Conservation (phyloP, 2,888 invertebrate species). For the Achlya flavicornis region DNA sequence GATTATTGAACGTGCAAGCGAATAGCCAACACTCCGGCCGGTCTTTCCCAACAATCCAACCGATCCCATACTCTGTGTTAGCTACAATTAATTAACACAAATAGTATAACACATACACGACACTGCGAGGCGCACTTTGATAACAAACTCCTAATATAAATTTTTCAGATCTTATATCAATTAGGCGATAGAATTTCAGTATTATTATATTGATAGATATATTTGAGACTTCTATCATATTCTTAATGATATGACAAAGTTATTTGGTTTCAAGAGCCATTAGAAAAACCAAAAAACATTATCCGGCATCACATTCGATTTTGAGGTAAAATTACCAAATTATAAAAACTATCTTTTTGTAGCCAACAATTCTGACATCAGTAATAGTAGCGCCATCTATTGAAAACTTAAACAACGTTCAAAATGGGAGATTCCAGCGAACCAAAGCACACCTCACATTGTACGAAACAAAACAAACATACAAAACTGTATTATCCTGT, state of each 20-base stretch:
- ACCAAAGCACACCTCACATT: slow-evolving; percentile 13
- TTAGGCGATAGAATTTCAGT: neutral
- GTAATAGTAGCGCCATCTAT: slow-evolving; percentile 14
- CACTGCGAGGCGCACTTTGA: slow-evolving; percentile 16
- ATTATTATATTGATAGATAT: neutral
- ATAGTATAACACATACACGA: slow-evolving; percentile 43
- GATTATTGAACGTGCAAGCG: neutral
- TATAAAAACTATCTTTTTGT: too few relatives aligned
- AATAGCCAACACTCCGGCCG: slow-evolving; percentile 14
- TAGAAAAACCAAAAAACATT: too few relatives aligned
- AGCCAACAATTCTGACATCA: too few relatives aligned
- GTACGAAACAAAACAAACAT: slow-evolving; percentile 10
- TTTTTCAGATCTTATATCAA: slow-evolving; percentile 1
- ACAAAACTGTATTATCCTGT: neutral
- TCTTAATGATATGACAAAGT: too few relatives aligned
- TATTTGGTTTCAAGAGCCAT: too few relatives aligned
- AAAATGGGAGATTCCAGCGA: neutral
- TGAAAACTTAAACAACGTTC: neutral
- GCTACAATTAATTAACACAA: slow-evolving; percentile 64
- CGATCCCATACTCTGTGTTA: slow-evolving; percentile 54
- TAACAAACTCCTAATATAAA: neutral
- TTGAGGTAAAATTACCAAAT: too few relatives aligned
- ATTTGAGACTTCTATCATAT: neutral
- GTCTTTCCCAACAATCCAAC: slow-evolving; percentile 28
- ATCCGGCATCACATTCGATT: too few relatives aligned